phyloP scores from a whole-genome alignment of 2,888 invertebrate species.

The Ormia ochracea region DNA sequence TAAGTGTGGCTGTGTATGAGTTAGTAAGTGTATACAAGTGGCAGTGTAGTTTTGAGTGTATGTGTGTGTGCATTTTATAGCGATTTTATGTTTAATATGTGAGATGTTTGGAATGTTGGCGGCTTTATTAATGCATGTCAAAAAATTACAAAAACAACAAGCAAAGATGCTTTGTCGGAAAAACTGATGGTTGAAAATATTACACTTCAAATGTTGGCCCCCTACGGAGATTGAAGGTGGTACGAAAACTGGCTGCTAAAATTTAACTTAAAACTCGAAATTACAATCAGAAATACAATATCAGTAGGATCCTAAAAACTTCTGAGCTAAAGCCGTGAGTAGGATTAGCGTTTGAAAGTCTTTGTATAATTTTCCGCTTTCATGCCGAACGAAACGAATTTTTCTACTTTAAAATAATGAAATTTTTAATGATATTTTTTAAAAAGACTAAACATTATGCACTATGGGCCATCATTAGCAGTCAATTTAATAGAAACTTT shows the following conservation, averaged over 20 bases:
- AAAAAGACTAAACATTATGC: too few species aligned
- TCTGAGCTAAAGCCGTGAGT: too few species aligned
- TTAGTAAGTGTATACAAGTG: not conserved
- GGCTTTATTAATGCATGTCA: constrained; percentile 63
- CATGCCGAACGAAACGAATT: too few species aligned
- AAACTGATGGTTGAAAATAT: constrained; percentile 46
- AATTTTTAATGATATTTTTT: too few species aligned
- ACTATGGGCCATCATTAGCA: too few species aligned
- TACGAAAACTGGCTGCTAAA: not conserved
- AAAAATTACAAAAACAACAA: constrained; percentile 48
- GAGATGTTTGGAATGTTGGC: constrained; percentile 59
- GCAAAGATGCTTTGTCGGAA: constrained; percentile 60
- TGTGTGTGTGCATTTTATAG: constrained; percentile 38
- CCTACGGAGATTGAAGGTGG: constrained; percentile 10
- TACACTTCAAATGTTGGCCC: constrained; percentile 15
- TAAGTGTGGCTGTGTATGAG: not conserved
- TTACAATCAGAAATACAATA: too few species aligned
- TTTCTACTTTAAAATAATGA: too few species aligned
- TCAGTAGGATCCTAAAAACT: not conserved
- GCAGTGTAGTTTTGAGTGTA: not conserved
- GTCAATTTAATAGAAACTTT: too few species aligned
- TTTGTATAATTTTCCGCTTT: too few species aligned
- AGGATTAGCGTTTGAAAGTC: too few species aligned
- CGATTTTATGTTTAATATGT: constrained; percentile 31
- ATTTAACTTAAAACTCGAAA: too few species aligned